phyloP scores from a whole-genome alignment of 2,888 invertebrate genomes.

The Drosophila mimetica region DNA sequence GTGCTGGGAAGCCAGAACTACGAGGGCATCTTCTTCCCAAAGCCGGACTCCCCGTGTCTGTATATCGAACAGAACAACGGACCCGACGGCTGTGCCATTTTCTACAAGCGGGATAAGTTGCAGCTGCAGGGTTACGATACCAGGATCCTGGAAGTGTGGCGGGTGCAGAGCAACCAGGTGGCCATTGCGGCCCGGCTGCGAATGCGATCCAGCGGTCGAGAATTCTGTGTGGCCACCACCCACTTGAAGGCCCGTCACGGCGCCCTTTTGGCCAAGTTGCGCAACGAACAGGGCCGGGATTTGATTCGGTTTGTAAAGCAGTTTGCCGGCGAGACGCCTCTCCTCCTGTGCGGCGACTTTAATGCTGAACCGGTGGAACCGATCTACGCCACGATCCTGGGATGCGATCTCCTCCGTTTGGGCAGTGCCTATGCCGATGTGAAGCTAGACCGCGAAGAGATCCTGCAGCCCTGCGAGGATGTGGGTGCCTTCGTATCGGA shows the following conservation, averaged over 20 bases:
- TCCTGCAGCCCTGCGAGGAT: conserved; percentile 35
- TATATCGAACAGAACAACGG: conserved; percentile 90
- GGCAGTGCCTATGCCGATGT: conserved; percentile 86
- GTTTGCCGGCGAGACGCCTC: conserved; percentile 85
- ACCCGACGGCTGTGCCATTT: conserved; percentile 92
- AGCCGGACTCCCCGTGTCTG: conserved; percentile 91
- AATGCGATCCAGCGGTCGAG: conserved; percentile 86
- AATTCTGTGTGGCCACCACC: conserved; percentile 89
- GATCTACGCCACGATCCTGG: conserved; percentile 87
- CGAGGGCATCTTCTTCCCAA: conserved; percentile 89
- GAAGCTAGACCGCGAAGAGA: conserved; percentile 61
- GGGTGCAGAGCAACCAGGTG: conserved; percentile 90
- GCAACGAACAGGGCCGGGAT: conserved; percentile 90
- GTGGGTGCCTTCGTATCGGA: conserved; percentile 67
- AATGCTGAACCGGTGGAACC: conserved; percentile 91
- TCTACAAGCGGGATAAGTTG: conserved; percentile 88
- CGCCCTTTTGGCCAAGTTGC: conserved; percentile 87
- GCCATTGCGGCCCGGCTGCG: conserved; percentile 87
- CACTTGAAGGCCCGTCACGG: conserved; percentile 90
- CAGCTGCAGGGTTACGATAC: conserved; percentile 86
- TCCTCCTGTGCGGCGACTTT: conserved; percentile 90
- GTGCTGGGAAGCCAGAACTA: conserved; percentile 88
- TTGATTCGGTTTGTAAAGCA: conserved; percentile 86
- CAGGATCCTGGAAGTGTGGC: conserved; percentile 89
- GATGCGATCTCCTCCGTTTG: conserved; percentile 83